phyloP scores from a whole-genome alignment of 2,797 vertebrate genomes.

The Heliangelus exortis region DNA sequence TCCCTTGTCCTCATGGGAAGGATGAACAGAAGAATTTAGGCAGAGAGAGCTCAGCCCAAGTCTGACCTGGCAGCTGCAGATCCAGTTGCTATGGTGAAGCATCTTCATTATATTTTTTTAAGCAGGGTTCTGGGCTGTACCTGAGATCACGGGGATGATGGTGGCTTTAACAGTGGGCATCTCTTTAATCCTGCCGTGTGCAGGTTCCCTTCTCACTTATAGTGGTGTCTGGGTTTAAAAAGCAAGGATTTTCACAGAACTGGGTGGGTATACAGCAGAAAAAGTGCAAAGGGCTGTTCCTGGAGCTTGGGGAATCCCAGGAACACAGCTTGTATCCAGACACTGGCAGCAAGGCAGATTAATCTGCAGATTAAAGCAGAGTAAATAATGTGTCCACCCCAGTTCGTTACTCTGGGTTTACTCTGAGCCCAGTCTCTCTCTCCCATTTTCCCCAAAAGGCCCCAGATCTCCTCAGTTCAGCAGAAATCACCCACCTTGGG shows the following conservation, averaged over 20 bases:
- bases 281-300: neutral
- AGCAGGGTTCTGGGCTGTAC: neutral
- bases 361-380: neutral
- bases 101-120: neutral
- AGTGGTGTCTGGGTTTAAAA: neutral
- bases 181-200: accelerated
- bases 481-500: constrained; percentile 7
- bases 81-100: neutral
- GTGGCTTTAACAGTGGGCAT: neutral
- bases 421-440: neutral
- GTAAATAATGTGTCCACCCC: accelerated
- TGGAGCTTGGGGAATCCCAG: neutral
- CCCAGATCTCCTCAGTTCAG: neutral
- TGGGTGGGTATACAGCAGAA: neutral
- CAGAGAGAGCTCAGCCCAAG: neutral
- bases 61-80: neutral
- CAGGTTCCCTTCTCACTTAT: neutral
- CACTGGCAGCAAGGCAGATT: neutral
- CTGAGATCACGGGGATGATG: accelerated
- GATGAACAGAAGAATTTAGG: neutral
- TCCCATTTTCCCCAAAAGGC: neutral
- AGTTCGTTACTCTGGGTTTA: neutral
- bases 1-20: accelerated
- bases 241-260: neutral
- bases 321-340: accelerated